phyloP scores from a whole-genome alignment of 2,797 vertebrate genomes.

The Dipus sagitta region DNA sequence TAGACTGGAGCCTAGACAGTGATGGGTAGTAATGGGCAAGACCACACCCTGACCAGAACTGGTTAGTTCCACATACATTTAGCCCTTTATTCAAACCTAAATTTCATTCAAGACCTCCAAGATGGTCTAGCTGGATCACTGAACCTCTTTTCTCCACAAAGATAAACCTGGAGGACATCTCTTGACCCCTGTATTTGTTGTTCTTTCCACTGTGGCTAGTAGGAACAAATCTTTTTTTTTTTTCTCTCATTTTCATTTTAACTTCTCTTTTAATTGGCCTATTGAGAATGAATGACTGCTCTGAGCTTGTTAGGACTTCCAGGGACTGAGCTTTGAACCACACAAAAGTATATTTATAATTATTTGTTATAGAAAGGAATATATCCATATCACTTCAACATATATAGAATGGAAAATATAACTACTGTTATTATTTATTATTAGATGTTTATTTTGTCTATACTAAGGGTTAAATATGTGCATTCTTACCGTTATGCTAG shows the following conservation, averaged over 20 bases:
- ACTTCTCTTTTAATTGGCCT: background rate
- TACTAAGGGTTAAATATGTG: background rate
- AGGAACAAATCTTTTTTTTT: background rate
- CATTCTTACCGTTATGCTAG: background rate
- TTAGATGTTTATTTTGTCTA: background rate
- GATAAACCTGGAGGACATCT: background rate
- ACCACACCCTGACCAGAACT: background rate
- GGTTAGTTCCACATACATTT: background rate
- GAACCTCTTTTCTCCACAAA: background rate
- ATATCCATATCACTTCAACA: background rate
- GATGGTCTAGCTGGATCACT: background rate
- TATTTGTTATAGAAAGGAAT: background rate
- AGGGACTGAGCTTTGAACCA: background rate
- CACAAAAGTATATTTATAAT: background rate
- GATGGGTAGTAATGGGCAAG: background rate
- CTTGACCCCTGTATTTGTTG: background rate
- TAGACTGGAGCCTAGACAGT: background rate
- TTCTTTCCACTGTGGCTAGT: background rate
- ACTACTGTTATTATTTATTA: background rate
- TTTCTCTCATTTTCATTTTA: background rate
- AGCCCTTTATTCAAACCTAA: background rate
- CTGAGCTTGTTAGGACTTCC: background rate
- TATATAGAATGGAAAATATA: background rate
- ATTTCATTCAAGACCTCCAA: background rate
- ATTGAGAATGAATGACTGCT: background rate